These are phyloP conservation scores for Oreochromis mossambicus DNA, from an alignment of 2,797 vertebrate species.

Conservation along the genomic window DNA sequence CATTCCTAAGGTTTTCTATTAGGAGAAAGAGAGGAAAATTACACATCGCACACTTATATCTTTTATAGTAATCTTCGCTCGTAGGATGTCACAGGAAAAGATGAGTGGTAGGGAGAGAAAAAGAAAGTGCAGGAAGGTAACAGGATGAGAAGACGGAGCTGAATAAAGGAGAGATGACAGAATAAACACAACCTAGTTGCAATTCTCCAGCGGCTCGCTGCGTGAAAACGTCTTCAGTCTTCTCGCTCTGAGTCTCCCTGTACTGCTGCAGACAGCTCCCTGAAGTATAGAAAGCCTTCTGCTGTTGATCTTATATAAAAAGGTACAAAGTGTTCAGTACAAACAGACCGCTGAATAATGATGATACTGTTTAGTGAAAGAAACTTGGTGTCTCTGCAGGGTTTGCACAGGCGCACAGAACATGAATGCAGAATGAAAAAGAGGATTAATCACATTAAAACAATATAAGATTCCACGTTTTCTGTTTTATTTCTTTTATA, in stretches of 20 bases:
- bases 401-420: neutral
- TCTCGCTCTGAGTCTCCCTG: conserved; percentile 46
- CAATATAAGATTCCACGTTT: neutral
- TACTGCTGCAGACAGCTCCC: conserved; percentile 54
- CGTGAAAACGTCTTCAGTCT: conserved; percentile 50
- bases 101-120: neutral
- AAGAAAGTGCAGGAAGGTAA: conserved; percentile 13
- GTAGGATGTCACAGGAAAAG: conserved; percentile 23
- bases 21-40: conserved; percentile 49
- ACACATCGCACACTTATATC: conserved; percentile 44
- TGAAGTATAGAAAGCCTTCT: conserved; percentile 48
- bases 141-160: neutral
- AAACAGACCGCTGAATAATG: conserved; percentile 61
- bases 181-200: conserved; percentile 54
- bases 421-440: neutral
- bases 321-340: conserved; percentile 63
- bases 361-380: conserved; percentile 34
- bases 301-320: conserved; percentile 63
- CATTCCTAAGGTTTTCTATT: conserved; percentile 39
- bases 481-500: neutral
- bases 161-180: conserved; percentile 34
- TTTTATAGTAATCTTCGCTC: conserved; percentile 45
- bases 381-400: conserved; percentile 16
- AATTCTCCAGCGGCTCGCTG: conserved; percentile 53
- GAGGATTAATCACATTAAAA: neutral